Conservation (phyloP, 2,113 vertebrate genomes). For the Trogon surrucura region DNA sequence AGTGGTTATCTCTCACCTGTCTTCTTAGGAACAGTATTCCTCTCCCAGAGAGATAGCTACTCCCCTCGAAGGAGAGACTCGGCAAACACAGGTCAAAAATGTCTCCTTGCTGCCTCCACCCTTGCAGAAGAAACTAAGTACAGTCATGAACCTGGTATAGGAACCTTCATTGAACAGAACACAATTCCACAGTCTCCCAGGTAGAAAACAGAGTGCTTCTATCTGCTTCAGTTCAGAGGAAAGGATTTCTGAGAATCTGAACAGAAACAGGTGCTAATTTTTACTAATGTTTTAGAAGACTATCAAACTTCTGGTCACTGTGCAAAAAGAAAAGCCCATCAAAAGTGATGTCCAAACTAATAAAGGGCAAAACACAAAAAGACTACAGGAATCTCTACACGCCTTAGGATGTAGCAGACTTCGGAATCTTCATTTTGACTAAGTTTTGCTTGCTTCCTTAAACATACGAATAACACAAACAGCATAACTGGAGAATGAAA, state of each 20-base stretch:
- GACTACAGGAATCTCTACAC: background rate
- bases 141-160: accelerated
- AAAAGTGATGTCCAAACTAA: background rate
- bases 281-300: background rate
- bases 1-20: background rate
- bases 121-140: background rate
- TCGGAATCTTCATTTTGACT: background rate
- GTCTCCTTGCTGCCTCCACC: background rate
- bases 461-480: background rate
- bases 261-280: background rate
- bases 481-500: background rate
- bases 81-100: background rate
- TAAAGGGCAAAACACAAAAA: background rate
- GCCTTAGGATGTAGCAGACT: background rate
- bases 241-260: background rate
- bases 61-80: background rate
- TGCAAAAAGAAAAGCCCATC: background rate
- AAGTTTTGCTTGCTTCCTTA: background rate
- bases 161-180: background rate
- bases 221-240: background rate
- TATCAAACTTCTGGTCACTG: background rate
- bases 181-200: background rate
- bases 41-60: background rate
- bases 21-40: background rate
- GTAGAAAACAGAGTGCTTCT: background rate